Base-by-base conservation (phyloP, 2,888 invertebrate species). In the Entomobrya proxima region DNA sequence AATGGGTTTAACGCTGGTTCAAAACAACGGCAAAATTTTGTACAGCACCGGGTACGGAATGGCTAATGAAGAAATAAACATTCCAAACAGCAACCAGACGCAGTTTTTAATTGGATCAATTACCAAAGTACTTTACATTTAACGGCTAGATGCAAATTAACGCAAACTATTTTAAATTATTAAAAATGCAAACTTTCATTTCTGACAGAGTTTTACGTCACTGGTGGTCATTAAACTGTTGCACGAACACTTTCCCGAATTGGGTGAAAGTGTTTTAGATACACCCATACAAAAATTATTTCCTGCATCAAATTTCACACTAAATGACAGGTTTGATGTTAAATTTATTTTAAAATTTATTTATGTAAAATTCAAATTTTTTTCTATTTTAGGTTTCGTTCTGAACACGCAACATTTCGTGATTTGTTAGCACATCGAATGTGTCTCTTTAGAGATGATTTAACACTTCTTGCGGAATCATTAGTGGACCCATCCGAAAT, bases 381-480 rank as follows among this genome's bases (percentile, higher is more conserved):
- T n/a, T n/a, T n/a, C n/a, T n/a, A n/a, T n/a, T n/a, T n/a, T n/a
- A 86, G 86, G 32, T 84, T 37, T 44, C 85, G 88, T 0, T 75
- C 76, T 2, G 83, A 88, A 85, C 24, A 67, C 6, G 37, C 72
- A 61, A 72, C 69, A 32, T 86, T 88, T 40, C 67, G 88, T 5
- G 88, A 88, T 37, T 52, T 88, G n/a, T 58, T 88, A 5, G 72
- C 86, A 0, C 88, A 88, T 52, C 78, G 83, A 11, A 80, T 79
- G 13, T 86, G 88, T 30, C 5, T 87, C 5, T 64, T 47, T 4
- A 30, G 79, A 21, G 24, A 30, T 11, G 67, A 37, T 27, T 21
- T 87, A 18, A 80, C 69, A 32, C 44, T 75, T 40, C 69, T 67
- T 0, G n/a, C 86, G 18, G 86, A 83, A 6, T 50, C 85, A 0